Evolutionary conservation across 2,888 invertebrate species (phyloP).

Genomic region (Agrenia bidenticulata): DNA sequence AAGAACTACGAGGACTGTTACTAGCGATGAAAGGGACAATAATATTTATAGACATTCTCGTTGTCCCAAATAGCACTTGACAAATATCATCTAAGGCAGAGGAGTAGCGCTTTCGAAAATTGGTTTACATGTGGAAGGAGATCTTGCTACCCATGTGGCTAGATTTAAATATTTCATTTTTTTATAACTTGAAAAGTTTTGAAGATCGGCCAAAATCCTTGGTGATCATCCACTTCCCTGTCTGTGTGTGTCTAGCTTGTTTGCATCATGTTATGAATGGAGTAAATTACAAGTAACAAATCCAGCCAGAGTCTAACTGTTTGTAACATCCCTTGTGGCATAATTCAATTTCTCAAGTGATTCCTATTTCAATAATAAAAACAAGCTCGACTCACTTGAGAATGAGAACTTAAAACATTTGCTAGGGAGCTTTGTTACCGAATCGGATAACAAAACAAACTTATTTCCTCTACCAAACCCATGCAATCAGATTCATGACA

Average conservation of each 20-base stretch:
- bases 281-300: too few species aligned
- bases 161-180: too few species aligned
- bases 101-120: constrained; percentile 44
- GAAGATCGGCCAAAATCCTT: too few species aligned
- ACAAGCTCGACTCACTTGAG: constrained; percentile 11
- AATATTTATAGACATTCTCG: constrained; percentile 44
- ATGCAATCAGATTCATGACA: constrained; percentile 16
- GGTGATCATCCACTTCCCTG: too few species aligned
- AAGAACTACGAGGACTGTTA: too few species aligned
- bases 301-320: too few species aligned
- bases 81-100: constrained; percentile 45
- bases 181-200: too few species aligned
- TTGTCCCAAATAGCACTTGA: constrained; percentile 47
- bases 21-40: too few species aligned
- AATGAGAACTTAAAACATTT: neutral
- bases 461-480: neutral
- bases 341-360: neutral
- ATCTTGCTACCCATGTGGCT: constrained; percentile 23
- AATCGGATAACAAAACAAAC: neutral
- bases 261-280: too few species aligned
- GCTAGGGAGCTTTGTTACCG: neutral
- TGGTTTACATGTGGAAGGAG: constrained; percentile 44
- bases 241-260: too few species aligned
- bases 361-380: constrained; percentile 4
- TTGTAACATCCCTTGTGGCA: too few species aligned